These are phyloP conservation scores for Antrozous pallidus DNA, from an alignment of 2,797 vertebrate species.

Conservation along the genomic window DNA sequence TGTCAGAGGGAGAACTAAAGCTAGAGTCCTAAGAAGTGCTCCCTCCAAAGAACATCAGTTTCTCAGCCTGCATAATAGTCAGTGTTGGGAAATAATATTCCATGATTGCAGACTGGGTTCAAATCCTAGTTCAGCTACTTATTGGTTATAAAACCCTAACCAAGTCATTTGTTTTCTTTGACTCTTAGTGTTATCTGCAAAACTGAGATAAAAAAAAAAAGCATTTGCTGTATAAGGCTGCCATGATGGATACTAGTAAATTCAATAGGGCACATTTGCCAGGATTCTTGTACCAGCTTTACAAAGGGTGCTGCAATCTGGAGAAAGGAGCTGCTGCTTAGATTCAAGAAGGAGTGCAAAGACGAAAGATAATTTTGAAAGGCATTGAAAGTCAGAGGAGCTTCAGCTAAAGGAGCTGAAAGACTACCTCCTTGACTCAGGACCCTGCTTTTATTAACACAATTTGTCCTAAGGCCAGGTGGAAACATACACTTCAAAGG, in stretches of 20 bases:
- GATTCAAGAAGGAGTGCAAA: too few species aligned
- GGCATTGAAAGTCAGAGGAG: too few species aligned
- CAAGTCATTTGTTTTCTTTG: not conserved
- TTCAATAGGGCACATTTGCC: not conserved
- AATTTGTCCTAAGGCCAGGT: too few species aligned
- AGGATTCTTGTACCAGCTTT: too few species aligned
- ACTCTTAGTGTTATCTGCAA: not conserved
- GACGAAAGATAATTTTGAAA: too few species aligned
- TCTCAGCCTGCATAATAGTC: not conserved
- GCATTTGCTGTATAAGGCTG: not conserved
- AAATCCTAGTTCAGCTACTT: not conserved
- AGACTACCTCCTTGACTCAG: too few species aligned
- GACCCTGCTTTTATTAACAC: too few species aligned
- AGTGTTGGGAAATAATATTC: rapidly evolving
- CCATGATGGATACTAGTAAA: not conserved
- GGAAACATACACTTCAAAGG: too few species aligned
- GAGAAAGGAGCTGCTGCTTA: too few species aligned
- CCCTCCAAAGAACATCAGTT: not conserved
- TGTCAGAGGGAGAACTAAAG: not conserved
- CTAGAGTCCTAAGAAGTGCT: not conserved
- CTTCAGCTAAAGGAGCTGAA: too few species aligned
- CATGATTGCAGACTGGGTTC: not conserved
- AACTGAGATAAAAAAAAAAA: not conserved
- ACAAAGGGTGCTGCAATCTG: too few species aligned
- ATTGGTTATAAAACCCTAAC: not conserved